These are phyloP conservation scores for Strigamia crassipes DNA, from an alignment of 2,888 invertebrate genomes.

Conservation along the genomic window DNA sequence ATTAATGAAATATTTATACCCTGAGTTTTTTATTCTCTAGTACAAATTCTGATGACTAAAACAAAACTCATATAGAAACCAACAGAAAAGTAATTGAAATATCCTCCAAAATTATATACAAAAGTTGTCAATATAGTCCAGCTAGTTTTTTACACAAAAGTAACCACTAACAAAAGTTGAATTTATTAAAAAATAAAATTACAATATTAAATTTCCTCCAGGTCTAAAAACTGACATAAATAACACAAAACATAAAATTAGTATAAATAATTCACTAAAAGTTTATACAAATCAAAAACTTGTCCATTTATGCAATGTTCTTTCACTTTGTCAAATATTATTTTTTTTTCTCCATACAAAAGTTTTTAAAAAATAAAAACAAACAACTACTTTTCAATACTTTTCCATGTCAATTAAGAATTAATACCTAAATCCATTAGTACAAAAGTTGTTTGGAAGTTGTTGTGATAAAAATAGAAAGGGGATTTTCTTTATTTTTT, in stretches of 20 bases:
- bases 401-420: background rate
- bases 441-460: slow-evolving; percentile 17
- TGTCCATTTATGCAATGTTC: background rate
- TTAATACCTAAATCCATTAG: background rate
- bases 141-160: background rate
- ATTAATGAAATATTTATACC: background rate
- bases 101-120: slow-evolving; percentile 8
- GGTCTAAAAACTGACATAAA: background rate
- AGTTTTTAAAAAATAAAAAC: background rate
- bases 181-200: too few relatives aligned
- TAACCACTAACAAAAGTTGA: too few relatives aligned
- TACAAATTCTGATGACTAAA: background rate
- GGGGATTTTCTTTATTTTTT: background rate
- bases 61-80: background rate
- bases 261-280: background rate
- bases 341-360: background rate
- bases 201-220: background rate
- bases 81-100: background rate
- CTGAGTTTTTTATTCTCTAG: slow-evolving; percentile 16
- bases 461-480: slow-evolving; percentile 20
- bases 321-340: background rate
- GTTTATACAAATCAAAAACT: background rate
- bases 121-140: background rate
- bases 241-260: background rate
- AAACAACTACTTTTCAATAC: background rate